These are phyloP conservation scores for Steinernema khuongi DNA, from an alignment of 1,140 invertebrate species.

Conservation along the genomic window DNA sequence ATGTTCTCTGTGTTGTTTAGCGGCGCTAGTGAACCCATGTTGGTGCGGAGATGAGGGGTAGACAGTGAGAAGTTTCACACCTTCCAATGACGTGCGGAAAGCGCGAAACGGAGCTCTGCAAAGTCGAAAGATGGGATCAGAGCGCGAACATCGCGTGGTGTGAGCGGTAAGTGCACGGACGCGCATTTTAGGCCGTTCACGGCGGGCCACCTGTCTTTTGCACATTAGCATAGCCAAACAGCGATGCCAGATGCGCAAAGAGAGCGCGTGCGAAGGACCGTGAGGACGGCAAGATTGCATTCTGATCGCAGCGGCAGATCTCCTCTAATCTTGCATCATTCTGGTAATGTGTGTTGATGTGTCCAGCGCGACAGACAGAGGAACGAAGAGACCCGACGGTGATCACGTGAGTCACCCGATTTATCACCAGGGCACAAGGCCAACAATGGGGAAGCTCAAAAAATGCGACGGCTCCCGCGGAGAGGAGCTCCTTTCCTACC, in stretches of 20 bases:
- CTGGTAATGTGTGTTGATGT: no score
- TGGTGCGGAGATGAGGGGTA: background rate
- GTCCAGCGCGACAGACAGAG: no score
- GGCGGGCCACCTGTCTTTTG: no score
- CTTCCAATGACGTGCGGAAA: background rate
- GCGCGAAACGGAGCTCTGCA: background rate
- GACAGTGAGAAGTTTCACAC: background rate
- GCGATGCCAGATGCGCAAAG: background rate
- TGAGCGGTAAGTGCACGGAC: background rate
- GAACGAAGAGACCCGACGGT: background rate
- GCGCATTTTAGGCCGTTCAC: background rate
- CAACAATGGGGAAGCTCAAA: background rate
- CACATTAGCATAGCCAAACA: background rate
- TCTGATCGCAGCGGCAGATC: no score
- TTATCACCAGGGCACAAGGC: constrained; percentile 4
- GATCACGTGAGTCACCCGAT: background rate
- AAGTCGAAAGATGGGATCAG: background rate
- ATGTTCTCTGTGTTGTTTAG: background rate
- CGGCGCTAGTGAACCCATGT: constrained; percentile 1
- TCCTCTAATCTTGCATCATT: background rate
- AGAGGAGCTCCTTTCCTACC: no score
- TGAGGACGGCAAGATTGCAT: no score
- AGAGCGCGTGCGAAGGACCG: background rate
- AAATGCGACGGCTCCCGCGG: no score
- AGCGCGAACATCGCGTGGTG: background rate